These are phyloP conservation scores for Halisarca cf. caerulea DNA, from an alignment of 37 sponge, comb jelly and placozoan species.

Conservation along the genomic window DNA sequence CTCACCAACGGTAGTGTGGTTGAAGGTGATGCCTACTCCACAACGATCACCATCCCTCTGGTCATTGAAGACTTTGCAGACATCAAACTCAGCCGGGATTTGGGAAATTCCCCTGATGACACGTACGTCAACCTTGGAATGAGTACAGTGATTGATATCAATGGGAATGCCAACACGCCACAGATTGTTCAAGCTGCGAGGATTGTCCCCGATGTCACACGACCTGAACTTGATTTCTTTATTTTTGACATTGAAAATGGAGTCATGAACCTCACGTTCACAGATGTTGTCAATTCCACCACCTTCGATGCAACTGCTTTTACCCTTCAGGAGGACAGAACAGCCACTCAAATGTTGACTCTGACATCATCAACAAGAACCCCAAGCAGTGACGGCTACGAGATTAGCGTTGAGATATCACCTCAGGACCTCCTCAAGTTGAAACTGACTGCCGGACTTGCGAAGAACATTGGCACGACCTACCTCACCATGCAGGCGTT, in stretches of 20 bases:
- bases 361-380: slow-evolving; percentile 37
- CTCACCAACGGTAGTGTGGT: slow-evolving; percentile 50
- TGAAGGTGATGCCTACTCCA: slow-evolving; percentile 14
- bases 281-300: slow-evolving; percentile 76
- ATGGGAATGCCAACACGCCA: slow-evolving; percentile 26
- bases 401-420: slow-evolving; percentile 62
- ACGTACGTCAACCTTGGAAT: slow-evolving; percentile 49
- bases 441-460: slow-evolving; percentile 65
- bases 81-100: slow-evolving; percentile 58
- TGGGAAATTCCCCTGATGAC: slow-evolving; percentile 48
- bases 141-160: slow-evolving; percentile 45
- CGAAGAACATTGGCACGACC: slow-evolving; percentile 58
- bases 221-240: slow-evolving; percentile 68
- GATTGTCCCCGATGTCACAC: slow-evolving; percentile 66
- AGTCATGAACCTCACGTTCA: slow-evolving; percentile 72
- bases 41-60: slow-evolving; percentile 44
- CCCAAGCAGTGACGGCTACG: slow-evolving; percentile 59
- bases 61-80: slow-evolving; percentile 47
- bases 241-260: slow-evolving; percentile 78
- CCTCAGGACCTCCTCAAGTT: slow-evolving; percentile 74
- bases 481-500: slow-evolving; percentile 87
- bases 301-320: slow-evolving; percentile 79
- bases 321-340: slow-evolving; percentile 65
- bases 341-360: slow-evolving; percentile 13
- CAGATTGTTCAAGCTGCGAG: slow-evolving; percentile 31